Evolutionary conservation across 2,797 vertebrate genomes (phyloP), one percentile per base, ranked within the genome.

Genomic region (Pogonophryne albipinna): DNA sequence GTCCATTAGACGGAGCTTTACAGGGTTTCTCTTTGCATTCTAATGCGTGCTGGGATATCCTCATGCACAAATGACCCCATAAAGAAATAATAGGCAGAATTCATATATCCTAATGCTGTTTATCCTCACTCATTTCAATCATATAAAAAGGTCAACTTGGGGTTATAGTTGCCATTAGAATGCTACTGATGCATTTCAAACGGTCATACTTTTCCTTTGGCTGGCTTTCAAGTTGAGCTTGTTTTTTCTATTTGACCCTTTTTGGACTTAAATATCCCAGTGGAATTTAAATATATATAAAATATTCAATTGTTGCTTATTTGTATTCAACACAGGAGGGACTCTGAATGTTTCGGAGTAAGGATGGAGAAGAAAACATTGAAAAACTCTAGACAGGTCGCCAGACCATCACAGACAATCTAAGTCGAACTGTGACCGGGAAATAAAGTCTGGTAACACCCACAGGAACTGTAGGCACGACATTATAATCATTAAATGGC

Each of bases 221-320:
- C 61, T 63, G 52, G 23, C 34, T 78, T 49, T 82, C 55, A 69
- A 38, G 17, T 56, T 34, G 6, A 57, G 49, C 78, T 80, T 49
- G 31, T 19, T 15, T 71, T 79, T 46, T 70, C 51, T 46, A 56
- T 71, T 74, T 80, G 72, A 84, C 79, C 79, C 71, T 60, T 66
- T 9, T 44, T 50, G 61, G 50, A 71, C 42, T 75, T 68, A 84
- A 84, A 84, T 55, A 77, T 74, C 72, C 58, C 47, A 17, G 38
- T 69, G 70, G 80, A 85, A 78, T 88, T 79, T 75, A 79, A 89
- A 89, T 76, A 58, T 61, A 56, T 68, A 85, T 74, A 64, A 85
- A 83, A 84, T 83, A 88, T 88, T 82, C 66, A 85, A 65, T 72
- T 10, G 9, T 17, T 23, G 61, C 51, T 53, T 72, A 67, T 87